phyloP scores from a whole-genome alignment of 2,888 invertebrate genomes.

The Antheraea yamamai region DNA sequence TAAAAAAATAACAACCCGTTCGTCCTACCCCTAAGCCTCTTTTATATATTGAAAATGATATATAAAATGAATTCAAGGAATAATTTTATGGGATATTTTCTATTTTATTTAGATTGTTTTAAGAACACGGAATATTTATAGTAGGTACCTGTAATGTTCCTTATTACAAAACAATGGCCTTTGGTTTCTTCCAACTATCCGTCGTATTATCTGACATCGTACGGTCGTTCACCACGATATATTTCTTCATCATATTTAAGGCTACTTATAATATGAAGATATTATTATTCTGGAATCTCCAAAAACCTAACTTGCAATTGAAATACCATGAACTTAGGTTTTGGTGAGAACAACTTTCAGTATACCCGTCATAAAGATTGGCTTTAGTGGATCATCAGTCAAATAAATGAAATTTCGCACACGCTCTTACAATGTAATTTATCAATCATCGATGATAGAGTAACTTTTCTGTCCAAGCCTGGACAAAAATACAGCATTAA shows the following conservation, averaged over 20 bases:
- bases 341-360: background rate
- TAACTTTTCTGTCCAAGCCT: too few relatives aligned
- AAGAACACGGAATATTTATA: background rate
- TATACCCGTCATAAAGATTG: background rate
- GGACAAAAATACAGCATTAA: too few relatives aligned
- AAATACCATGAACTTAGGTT: background rate
- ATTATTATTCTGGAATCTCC: background rate
- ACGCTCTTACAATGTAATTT: too few relatives aligned
- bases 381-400: background rate
- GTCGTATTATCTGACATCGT: background rate
- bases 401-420: too few relatives aligned
- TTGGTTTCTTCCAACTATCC: too few relatives aligned
- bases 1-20: constrained; percentile 17
- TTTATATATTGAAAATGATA: background rate
- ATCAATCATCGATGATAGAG: too few relatives aligned
- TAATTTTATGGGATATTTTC: background rate
- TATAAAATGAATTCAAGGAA: background rate
- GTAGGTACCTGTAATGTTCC: too few relatives aligned
- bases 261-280: background rate
- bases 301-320: background rate
- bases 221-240: background rate
- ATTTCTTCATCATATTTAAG: background rate
- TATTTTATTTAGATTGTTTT: background rate
- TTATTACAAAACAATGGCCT: too few relatives aligned
- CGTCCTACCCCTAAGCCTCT: constrained; percentile 4